A percentile compares a stretch with the other conserved stretches of the same genome.
Conservation (phyloP, 2,113 vertebrate species). For the Engystomops pustulosus region DNA sequence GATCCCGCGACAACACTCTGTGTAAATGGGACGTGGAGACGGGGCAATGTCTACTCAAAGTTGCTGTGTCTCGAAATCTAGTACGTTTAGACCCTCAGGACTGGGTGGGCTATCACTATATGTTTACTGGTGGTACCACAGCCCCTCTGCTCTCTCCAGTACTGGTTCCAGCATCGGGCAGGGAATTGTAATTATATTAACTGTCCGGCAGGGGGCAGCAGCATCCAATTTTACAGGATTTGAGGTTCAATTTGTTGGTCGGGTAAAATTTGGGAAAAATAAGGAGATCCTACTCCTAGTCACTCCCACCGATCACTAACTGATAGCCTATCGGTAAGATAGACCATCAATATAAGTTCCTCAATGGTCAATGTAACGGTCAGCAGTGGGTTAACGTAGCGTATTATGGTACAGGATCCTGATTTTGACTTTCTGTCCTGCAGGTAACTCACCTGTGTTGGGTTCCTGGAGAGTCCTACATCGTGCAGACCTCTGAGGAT, state of each 20-base stretch:
- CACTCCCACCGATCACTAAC: no score
- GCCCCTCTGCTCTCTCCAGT: background rate
- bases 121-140: background rate
- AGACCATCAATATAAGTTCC: no score
- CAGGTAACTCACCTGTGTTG: slow-evolving; percentile 96
- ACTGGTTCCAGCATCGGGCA: background rate
- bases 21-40: slow-evolving; percentile 92
- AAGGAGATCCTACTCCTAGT: no score
- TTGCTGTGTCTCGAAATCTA: slow-evolving; percentile 89
- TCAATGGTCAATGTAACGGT: no score
- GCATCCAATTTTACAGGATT: background rate
- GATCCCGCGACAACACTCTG: slow-evolving; percentile 92
- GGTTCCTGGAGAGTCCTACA: slow-evolving; percentile 85
- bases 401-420: background rate
- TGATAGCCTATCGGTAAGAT: no score
- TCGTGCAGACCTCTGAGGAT: slow-evolving; percentile 92
- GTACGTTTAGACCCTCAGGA: slow-evolving; percentile 68
- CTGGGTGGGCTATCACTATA: background rate
- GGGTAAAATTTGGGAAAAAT: no score
- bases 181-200: background rate
- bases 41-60: slow-evolving; percentile 80
- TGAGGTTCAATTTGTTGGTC: no score
- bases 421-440: slow-evolving; percentile 46
- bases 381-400: background rate
- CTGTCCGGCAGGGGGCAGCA: background rate